Conservation (phyloP, 2,888 invertebrate genomes). For the Ochlodes sylvanus region DNA sequence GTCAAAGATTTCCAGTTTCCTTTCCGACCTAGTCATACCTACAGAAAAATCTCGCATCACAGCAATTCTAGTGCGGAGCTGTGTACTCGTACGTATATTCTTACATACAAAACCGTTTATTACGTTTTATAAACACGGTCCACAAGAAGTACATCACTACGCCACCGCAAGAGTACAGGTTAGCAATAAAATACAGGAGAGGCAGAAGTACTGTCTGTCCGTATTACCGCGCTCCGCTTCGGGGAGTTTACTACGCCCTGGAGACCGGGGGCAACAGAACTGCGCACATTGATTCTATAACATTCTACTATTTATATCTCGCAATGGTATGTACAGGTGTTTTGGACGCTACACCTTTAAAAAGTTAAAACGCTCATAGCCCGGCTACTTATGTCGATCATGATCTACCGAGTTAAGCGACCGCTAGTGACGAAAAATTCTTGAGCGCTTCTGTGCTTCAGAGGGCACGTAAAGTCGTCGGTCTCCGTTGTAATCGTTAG, state of each 20-base stretch:
- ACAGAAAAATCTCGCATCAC: too few species aligned
- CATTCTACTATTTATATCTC: slow-evolving; percentile 43
- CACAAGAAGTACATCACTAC: background rate
- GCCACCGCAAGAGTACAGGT: slow-evolving; percentile 2
- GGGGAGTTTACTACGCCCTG: slow-evolving; percentile 62
- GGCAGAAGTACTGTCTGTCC: slow-evolving; percentile 39
- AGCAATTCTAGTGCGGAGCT: too few species aligned
- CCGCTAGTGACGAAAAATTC: too few species aligned
- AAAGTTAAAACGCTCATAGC: background rate
- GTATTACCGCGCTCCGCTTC: slow-evolving; percentile 51
- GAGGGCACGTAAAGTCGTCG: too few species aligned
- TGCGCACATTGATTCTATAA: slow-evolving; percentile 61
- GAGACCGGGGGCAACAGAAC: slow-evolving; percentile 62
- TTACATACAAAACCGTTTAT: too few species aligned
- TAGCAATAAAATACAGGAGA: slow-evolving; percentile 15
- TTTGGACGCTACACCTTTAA: background rate
- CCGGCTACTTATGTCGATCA: too few species aligned
- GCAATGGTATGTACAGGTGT: background rate
- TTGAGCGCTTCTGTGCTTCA: too few species aligned
- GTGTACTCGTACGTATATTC: too few species aligned
- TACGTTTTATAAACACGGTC: background rate
- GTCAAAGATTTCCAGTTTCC: too few species aligned
- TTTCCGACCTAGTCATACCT: too few species aligned
- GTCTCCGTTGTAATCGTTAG: too few species aligned
- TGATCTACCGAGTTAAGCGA: too few species aligned